These are phyloP conservation scores for Apamea anceps DNA, from an alignment of 2,888 invertebrate genomes.

Conservation along the genomic window DNA sequence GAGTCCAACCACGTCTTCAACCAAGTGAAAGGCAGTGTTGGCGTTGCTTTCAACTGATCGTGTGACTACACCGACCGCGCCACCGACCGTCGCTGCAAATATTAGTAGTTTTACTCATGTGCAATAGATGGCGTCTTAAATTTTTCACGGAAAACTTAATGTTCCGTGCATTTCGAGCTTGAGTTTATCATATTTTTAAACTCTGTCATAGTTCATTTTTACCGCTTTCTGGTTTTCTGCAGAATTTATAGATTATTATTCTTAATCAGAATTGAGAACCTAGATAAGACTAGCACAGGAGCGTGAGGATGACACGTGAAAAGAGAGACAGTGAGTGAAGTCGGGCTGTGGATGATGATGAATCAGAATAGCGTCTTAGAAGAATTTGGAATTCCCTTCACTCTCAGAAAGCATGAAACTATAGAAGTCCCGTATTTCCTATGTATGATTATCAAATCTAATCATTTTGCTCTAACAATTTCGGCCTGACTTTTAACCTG, in stretches of 20 bases:
- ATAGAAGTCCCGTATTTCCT: not conserved
- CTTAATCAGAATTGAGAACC: too few relatives aligned
- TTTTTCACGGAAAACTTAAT: not conserved
- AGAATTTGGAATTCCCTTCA: not conserved
- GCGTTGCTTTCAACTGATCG: not conserved
- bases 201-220: not conserved
- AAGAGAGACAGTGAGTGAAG: too few relatives aligned
- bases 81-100: not conserved
- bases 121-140: constrained; percentile 48
- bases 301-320: too few relatives aligned
- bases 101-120: constrained; percentile 11
- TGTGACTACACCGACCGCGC: too few relatives aligned
- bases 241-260: not conserved
- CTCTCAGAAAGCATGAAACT: not conserved
- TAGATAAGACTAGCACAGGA: too few relatives aligned
- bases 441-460: not conserved
- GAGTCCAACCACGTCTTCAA: not conserved
- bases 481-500: constrained; percentile 5
- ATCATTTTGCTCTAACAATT: not conserved
- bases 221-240: not conserved
- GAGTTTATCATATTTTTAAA: not conserved
- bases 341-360: too few relatives aligned
- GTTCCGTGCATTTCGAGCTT: not conserved
- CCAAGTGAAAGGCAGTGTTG: constrained; percentile 43
- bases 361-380: not conserved